Base-by-base conservation (phyloP, 2,888 invertebrate species). In the Diplolepis rosae region DNA sequence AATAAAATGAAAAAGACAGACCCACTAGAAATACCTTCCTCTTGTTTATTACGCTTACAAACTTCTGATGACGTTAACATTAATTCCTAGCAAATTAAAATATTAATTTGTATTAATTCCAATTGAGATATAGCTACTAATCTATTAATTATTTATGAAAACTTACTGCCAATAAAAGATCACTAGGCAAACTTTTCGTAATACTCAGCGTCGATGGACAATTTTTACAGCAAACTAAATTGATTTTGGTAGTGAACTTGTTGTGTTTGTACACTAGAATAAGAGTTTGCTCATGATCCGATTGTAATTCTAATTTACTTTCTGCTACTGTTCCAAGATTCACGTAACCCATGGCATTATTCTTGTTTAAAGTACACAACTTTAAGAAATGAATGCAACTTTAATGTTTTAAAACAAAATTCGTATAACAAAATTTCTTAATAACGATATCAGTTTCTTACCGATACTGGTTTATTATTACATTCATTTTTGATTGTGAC, bases 1-100 rank as follows among this genome's bases (percentile, higher is more conserved):
- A 94, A 91, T 72, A 94, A 88, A 50, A 94, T 92, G 15, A 93
- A 87, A 69, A 94, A 88, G 0, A 92, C 91, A 0, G 94, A 92
- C 4, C 94, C 94, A 0, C 91, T 89, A 0, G 93, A 93, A 42
- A 93, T 88, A 5, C 89, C 89, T 9, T 89, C 89, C 0, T 83
- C 77, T 52, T 86, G 84, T 68, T 83, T n/a, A n/a, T n/a, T n/a
- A n/a, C n/a, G 86, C 67, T 91, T 77, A 81, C 93, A 93, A 1
- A 90, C 90, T 65, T 89, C 82, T 72, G 87, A 89, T 2, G 92
- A 91, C 77, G 89, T 90, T 71, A 92, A 89, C n/a, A 88, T 78
- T 27, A 92, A 82, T 13, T 87, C 82, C 92, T 92, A 90, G 11
- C n/a, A n/a, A n/a, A n/a, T n/a, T n/a, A n/a, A n/a, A n/a, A n/a